Conservation (phyloP, 2,888 invertebrate genomes). For the Crossocerus cetratus region DNA sequence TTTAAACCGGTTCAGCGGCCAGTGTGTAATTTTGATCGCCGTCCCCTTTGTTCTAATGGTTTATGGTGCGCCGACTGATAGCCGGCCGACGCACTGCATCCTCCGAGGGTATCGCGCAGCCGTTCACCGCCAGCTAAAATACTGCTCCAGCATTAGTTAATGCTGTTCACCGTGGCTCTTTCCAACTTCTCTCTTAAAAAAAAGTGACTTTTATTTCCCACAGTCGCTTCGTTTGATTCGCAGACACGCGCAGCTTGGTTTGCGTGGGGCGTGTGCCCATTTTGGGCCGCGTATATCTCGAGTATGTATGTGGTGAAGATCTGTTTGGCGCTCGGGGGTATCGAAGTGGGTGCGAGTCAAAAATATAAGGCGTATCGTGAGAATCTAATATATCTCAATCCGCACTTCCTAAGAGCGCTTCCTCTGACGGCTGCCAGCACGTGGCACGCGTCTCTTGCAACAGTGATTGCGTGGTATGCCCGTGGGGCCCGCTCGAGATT, state of each 20-base stretch:
- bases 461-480: conserved; percentile 1
- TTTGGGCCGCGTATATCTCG: no score
- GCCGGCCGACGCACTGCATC: background rate
- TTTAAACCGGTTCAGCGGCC: conserved; percentile 3
- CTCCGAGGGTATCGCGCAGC: no score
- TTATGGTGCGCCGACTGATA: background rate
- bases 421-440: conserved; percentile 2
- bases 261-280: no score
- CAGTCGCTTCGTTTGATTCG: no score
- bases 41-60: background rate
- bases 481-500: background rate
- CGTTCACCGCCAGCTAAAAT: no score
- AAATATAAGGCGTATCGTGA: background rate
- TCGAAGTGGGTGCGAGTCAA: background rate
- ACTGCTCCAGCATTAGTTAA: no score
- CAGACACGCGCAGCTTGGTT: no score
- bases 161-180: no score
- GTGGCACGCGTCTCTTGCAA: conserved; percentile 5
- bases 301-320: no score
- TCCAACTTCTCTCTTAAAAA: no score
- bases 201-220: no score
- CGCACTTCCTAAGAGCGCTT: conserved; percentile 1
- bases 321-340: no score
- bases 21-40: conserved; percentile 2
- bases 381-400: conserved; percentile 3